Percentiles rank a stretch among this genome's conserved stretches.
These are phyloP conservation scores for Umimayanthus chanpuru DNA, from an alignment of 92 coral and sea anemone genomes.

Conservation along the genomic window DNA sequence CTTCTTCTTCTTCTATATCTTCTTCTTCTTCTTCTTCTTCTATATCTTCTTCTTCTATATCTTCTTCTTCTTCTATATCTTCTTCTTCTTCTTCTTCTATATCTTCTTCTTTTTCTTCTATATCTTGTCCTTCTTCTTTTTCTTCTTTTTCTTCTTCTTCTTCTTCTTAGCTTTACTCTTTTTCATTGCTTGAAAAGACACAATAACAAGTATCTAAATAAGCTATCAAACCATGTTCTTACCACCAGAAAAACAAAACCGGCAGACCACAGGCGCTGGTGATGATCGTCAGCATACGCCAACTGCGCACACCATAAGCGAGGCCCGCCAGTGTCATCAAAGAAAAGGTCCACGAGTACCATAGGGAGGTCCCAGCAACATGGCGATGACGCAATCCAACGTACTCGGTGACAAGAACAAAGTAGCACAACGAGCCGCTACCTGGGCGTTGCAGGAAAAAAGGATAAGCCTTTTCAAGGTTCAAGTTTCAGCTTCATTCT, in stretches of 20 bases:
- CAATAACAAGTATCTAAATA: neutral
- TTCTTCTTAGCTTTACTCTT: no score
- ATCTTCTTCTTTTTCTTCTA: no score
- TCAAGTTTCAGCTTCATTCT: no score
- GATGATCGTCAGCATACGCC: slow-evolving; percentile 72
- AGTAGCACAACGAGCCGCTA: slow-evolving; percentile 69
- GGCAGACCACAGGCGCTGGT: slow-evolving; percentile 71
- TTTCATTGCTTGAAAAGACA: neutral
- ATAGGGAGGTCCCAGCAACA: slow-evolving; percentile 73
- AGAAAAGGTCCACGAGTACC: slow-evolving; percentile 72
- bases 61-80: no score
- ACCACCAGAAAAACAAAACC: slow-evolving; percentile 76
- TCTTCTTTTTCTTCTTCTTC: no score
- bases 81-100: no score
- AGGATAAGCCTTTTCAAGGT: no score
- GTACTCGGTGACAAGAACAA: slow-evolving; percentile 78
- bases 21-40: no score
- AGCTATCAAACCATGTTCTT: slow-evolving; percentile 20
- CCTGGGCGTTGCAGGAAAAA: slow-evolving; percentile 36
- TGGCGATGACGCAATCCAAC: slow-evolving; percentile 76
- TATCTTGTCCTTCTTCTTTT: no score
- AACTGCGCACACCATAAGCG: slow-evolving; percentile 74
- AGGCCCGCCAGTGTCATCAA: slow-evolving; percentile 69
- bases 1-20: no score
- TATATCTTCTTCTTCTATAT: no score